phyloP scores from a whole-genome alignment of 2,888 invertebrate species.

The Melanotus villosus region DNA sequence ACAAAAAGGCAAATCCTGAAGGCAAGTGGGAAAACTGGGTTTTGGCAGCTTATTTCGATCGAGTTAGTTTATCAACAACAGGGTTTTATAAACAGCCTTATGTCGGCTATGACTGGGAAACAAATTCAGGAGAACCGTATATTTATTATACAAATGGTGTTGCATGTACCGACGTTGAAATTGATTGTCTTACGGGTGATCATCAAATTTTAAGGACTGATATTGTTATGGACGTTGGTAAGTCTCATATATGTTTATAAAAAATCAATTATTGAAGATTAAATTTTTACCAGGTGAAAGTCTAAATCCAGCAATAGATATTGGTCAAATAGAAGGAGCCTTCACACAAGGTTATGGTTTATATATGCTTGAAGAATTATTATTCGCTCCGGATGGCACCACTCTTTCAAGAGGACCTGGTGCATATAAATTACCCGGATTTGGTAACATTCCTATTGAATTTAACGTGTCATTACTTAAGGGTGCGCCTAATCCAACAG shows the following conservation, averaged over 20 bases:
- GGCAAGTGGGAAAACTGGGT: constrained; percentile 92
- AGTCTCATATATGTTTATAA: neutral
- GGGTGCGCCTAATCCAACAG: constrained; percentile 89
- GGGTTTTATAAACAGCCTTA: constrained; percentile 87
- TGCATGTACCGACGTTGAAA: constrained; percentile 90
- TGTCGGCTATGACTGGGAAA: constrained; percentile 80
- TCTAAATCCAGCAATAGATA: constrained; percentile 96
- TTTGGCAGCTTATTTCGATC: constrained; percentile 80
- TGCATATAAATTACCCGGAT: constrained; percentile 94
- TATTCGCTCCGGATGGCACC: constrained; percentile 87
- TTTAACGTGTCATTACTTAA: constrained; percentile 94
- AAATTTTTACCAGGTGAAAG: constrained; percentile 75
- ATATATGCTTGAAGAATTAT: constrained; percentile 90
- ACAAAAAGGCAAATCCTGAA: constrained; percentile 81
- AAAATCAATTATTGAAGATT: neutral
- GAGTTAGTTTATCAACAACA: constrained; percentile 85
- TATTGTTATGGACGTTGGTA: constrained; percentile 95
- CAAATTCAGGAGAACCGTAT: constrained; percentile 80
- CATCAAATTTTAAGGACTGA: constrained; percentile 91
- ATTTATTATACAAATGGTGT: constrained; percentile 91
- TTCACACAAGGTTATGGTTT: constrained; percentile 96
- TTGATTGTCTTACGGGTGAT: constrained; percentile 95
- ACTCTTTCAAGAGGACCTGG: constrained; percentile 92
- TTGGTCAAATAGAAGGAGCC: constrained; percentile 97
- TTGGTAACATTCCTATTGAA: constrained; percentile 90